These are phyloP conservation scores for Agrilus planipennis DNA, from an alignment of 1,140 invertebrate genomes.

Conservation along the genomic window DNA sequence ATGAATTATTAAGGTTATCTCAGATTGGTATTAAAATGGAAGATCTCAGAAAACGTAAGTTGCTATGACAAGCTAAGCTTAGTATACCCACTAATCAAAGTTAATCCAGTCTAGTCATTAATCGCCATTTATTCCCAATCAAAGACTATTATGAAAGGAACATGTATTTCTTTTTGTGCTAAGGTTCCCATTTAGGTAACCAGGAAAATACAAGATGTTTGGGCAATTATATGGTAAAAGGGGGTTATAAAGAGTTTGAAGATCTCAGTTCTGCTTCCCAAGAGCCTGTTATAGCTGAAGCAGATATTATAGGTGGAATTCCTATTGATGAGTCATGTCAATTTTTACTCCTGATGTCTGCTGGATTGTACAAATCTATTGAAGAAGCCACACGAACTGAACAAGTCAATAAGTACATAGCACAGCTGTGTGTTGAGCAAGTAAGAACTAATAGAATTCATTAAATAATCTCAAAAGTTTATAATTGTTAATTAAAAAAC, in stretches of 20 bases:
- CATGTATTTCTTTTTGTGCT: conserved; percentile 13
- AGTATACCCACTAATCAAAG: no score
- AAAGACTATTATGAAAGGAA: no score
- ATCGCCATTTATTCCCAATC: no score
- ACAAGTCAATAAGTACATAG: conserved; percentile 69
- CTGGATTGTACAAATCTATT: conserved; percentile 71
- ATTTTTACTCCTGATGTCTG: conserved; percentile 77
- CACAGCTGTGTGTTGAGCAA: conserved; percentile 66
- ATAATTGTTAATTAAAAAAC: no score
- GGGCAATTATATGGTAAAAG: conserved; percentile 84
- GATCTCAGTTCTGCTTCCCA: conserved; percentile 49
- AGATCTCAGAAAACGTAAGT: conserved; percentile 47
- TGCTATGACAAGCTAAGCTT: no score
- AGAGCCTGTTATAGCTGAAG: conserved; percentile 74
- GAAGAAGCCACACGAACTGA: conserved; percentile 68
- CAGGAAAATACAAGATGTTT: conserved; percentile 68
- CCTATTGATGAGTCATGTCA: conserved; percentile 66
- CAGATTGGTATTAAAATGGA: conserved; percentile 57
- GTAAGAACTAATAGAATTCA: conserved; percentile 30
- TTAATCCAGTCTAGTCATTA: no score
- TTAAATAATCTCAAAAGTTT: no score
- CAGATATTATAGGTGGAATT: conserved; percentile 71
- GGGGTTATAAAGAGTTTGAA: conserved; percentile 73
- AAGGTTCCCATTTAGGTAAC: conserved; percentile 54
- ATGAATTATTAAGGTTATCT: conserved; percentile 62